Evolutionary conservation across 2,797 vertebrate genomes (phyloP).

Genomic region (Schizopygopsis pylzovi): DNA sequence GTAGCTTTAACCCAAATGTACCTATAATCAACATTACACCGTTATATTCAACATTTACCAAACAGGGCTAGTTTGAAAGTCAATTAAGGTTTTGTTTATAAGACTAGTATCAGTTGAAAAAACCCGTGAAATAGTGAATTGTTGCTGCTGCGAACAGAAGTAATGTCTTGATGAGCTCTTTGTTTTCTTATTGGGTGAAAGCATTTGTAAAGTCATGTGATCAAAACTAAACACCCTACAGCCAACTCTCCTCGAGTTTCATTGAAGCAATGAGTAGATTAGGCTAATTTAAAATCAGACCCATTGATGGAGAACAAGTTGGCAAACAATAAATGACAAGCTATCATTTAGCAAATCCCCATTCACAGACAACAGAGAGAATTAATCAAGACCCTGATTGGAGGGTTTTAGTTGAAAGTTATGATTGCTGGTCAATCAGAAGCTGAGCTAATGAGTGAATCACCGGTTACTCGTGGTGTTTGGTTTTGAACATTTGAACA

Average conservation of each 20-base stretch:
- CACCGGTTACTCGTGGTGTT: conserved; percentile 13
- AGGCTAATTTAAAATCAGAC: conserved; percentile 27
- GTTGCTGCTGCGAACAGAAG: neutral
- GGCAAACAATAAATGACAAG: conserved; percentile 28
- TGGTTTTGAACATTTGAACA: conserved; percentile 26
- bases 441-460: conserved; percentile 36
- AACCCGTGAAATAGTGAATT: neutral
- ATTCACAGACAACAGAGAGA: conserved; percentile 39
- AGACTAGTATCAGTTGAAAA: conserved; percentile 6
- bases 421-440: conserved; percentile 5
- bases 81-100: neutral
- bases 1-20: neutral
- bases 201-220: conserved; percentile 12
- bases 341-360: conserved; percentile 49
- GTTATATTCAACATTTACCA: neutral
- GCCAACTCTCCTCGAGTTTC: neutral
- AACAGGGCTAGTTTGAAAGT: conserved; percentile 7
- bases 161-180: conserved; percentile 16
- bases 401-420: conserved; percentile 3
- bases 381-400: conserved; percentile 52
- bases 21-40: neutral
- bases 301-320: conserved; percentile 11
- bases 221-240: conserved; percentile 33
- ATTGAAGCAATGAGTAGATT: conserved; percentile 42
- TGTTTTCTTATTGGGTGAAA: conserved; percentile 25